Conservation (phyloP, 2,113 vertebrate genomes). For the Mystacornis crossleyi region DNA sequence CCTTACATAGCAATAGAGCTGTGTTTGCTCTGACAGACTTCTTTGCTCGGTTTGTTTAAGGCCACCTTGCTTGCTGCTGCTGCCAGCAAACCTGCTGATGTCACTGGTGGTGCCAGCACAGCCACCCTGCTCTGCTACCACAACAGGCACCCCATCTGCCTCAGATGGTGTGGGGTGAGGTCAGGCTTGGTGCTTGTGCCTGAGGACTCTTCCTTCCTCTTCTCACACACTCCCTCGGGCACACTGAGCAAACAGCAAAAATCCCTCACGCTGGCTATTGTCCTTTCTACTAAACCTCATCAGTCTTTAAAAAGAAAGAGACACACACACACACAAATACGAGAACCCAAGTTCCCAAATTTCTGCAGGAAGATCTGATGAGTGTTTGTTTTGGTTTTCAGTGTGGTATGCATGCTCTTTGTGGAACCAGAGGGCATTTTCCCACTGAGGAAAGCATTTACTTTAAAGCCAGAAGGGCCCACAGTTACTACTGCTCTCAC, state of each 20-base stretch:
- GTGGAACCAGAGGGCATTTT: constrained; percentile 13
- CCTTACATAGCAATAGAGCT: neutral
- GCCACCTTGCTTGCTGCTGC: rapidly evolving
- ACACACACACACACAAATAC: neutral
- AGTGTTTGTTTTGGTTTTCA: constrained; percentile 8
- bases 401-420: neutral
- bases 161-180: rapidly evolving
- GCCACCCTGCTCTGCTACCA: neutral
- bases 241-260: neutral
- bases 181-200: neutral
- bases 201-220: neutral
- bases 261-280: neutral
- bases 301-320: neutral
- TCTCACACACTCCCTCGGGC: neutral
- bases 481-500: neutral
- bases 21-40: neutral
- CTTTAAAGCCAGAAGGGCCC: neutral
- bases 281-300: neutral
- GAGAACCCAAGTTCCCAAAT: neutral
- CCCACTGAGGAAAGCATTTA: neutral
- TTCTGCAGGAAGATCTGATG: neutral
- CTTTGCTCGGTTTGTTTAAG: neutral
- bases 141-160: neutral
- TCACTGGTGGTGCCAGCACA: rapidly evolving
- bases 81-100: neutral